Evolutionary conservation across 2,888 invertebrate genomes (phyloP), one percentile per base, ranked within the genome.

Genomic region (Thymelicus sylvestris): DNA sequence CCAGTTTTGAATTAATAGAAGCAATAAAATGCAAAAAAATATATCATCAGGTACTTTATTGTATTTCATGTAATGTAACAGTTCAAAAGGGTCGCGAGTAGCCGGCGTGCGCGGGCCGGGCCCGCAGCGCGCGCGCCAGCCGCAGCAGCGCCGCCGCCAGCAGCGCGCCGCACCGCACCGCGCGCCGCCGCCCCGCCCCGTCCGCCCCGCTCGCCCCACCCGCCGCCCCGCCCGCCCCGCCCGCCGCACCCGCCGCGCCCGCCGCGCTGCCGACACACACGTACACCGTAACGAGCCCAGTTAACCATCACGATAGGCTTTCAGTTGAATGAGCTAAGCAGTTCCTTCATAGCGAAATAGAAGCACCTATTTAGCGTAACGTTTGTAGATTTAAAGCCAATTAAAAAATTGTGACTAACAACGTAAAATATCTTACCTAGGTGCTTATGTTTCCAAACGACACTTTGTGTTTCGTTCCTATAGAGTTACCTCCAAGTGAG

Each of bases 21-120:
- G 48, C 48, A 48, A 48, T 48, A 48, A 48, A 48, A 48, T n/a
- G 48, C 13, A 2, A n/a, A n/a, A 6, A 48, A 48, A 6, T 48
- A 48, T 13, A n/a, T 48, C 48, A n/a, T 48, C 48, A 48, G 48
- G 52, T 52, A 52, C 15, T 52, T 52, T 52, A 52, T 48, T 48
- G 48, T 48, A 6, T n/a, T 48, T 12, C 6, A 48, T n/a, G 48
- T 12, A 48, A 48, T 48, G n/a, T 24, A 24, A 0, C 6, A 5
- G 24, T 55, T 48, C 44, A 66, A 52, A 60, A 66, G 19, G 69
- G 66, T 15, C 61, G 64, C 55, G 70, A 5, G 74, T 71, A 72
- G 69, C 73, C 68, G 57, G 70, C 71, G 74, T 71, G 66, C 66
- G 63, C 71, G 67, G 73, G 76, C 75, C 74, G 69, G 71, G 63